phyloP scores from a whole-genome alignment of 2,113 vertebrate genomes.

The Pionites leucogaster region DNA sequence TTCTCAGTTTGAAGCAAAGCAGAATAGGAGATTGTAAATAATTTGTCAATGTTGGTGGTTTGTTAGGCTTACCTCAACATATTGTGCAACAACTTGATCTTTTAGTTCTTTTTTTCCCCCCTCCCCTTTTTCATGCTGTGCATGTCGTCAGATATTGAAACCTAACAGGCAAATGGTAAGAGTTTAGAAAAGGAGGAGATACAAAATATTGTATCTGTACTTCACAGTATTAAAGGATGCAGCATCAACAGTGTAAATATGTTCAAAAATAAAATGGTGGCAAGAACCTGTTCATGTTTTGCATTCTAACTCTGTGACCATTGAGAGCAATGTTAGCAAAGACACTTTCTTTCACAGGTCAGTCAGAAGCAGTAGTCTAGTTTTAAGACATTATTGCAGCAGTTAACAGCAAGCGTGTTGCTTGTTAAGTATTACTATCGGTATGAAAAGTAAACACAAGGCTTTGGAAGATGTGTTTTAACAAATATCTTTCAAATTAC shows the following conservation, averaged over 20 bases:
- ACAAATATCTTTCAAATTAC: not conserved
- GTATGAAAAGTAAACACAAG: not conserved
- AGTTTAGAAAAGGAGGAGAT: slow-evolving; percentile 67
- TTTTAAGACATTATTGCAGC: not conserved
- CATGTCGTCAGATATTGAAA: slow-evolving; percentile 91
- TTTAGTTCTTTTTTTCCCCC: slow-evolving; percentile 73
- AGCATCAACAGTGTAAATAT: slow-evolving; percentile 25
- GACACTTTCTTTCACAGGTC: slow-evolving; percentile 55
- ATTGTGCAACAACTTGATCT: slow-evolving; percentile 46
- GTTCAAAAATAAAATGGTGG: slow-evolving; percentile 71
- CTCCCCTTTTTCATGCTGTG: slow-evolving; percentile 78
- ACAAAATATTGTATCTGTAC: slow-evolving; percentile 52
- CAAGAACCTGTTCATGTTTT: not conserved
- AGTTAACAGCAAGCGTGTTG: not conserved
- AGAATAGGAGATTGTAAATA: not conserved
- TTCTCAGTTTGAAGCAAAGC: not conserved
- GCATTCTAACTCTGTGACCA: not conserved
- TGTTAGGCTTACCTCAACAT: not conserved
- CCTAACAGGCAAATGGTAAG: slow-evolving; percentile 95
- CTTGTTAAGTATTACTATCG: not conserved
- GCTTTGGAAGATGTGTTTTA: not conserved
- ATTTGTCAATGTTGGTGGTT: not conserved
- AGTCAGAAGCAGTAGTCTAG: not conserved
- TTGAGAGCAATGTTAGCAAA: slow-evolving; percentile 21
- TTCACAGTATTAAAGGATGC: slow-evolving; percentile 41